Base-by-base conservation (phyloP, 2,888 invertebrate species). In the Cistogaster globosa region DNA sequence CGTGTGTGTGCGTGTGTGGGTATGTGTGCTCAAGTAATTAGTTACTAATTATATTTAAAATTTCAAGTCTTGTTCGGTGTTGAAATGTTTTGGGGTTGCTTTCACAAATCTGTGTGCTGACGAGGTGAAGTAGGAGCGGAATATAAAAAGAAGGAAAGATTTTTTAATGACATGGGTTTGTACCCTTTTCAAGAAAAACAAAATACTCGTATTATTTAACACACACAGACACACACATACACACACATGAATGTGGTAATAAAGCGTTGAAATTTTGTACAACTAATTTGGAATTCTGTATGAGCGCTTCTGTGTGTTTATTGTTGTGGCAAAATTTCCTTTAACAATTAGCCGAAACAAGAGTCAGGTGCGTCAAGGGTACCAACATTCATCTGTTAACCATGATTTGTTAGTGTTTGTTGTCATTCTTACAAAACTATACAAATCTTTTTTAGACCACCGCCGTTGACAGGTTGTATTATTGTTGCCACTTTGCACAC, bases 31-130 rank as follows among this genome's bases (percentile, higher is more conserved):
- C 62, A 51, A 58, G 77, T 84, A 85, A 85, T 85, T 85, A 85
- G 82, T 79, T 75, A 85, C 78, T 85, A 85, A 85, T 85, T 85
- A 85, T 82, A 75, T 85, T 85, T 69, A 53, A 79, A 80, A 85
- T 76, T 76, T 74, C 75, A 75, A 79, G 38, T 65, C 67, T 77
- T 63, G 69, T 55, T 48, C 51, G 16, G 58, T 68, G 76, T 74
- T 79, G 81, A 84, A 81, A 77, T 77, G 67, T 77, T 77, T 74
- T 65, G 76, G 75, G 71, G 74, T 71, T 75, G 42, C 22, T 18
- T 77, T 60, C 14, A 18, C 32, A 68, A 71, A 65, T 71, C 71
- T 69, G 57, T 69, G 48, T 45, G 67, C 48, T 36, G 55, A 6
- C 16, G 14, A 38, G 5, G 2, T 12, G 18, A 38, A 32, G 60